phyloP scores from a whole-genome alignment of 2,797 vertebrate genomes.

The Cichlasoma orientale region DNA sequence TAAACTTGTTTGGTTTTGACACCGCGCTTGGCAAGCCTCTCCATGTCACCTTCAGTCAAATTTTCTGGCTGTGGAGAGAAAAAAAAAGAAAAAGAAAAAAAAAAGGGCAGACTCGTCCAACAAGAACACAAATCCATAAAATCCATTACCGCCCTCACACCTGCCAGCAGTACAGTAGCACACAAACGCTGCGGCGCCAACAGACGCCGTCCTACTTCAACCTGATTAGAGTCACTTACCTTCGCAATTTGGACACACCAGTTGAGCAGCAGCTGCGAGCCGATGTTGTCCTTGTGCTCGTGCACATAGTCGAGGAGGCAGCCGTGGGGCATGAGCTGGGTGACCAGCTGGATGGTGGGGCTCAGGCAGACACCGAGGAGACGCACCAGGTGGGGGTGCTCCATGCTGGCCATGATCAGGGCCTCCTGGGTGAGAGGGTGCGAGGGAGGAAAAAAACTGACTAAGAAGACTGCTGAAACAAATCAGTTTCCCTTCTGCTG shows the following conservation, averaged over 20 bases:
- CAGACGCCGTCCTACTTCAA: background rate
- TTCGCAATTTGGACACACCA: conserved; percentile 99
- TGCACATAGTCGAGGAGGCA: conserved; percentile 96
- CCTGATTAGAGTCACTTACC: conserved; percentile 78
- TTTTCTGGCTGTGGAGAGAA: background rate
- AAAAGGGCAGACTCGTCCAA: background rate
- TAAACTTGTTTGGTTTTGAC: background rate
- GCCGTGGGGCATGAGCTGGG: conserved; percentile 97
- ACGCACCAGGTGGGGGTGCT: conserved; percentile 95
- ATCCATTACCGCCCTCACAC: conserved; percentile 3
- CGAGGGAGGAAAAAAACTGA: conserved; percentile 36
- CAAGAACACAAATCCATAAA: conserved; percentile 1
- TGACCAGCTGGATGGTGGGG: conserved; percentile 96
- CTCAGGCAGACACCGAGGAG: conserved; percentile 94
- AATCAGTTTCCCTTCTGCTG: background rate
- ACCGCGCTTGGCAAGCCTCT: background rate
- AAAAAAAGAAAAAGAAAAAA: background rate
- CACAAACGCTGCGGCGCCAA: background rate
- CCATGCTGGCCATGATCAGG: conserved; percentile 98
- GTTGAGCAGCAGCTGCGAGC: conserved; percentile 95
- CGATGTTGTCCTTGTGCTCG: conserved; percentile 98
- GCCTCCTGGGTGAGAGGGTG: conserved; percentile 87
- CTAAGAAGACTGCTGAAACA: conserved; percentile 49
- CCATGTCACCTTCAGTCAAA: conserved; percentile 3
- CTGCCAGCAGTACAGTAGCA: conserved; percentile 2